phyloP scores from a whole-genome alignment of 2,797 vertebrate genomes.

The Gastrophryne carolinensis region DNA sequence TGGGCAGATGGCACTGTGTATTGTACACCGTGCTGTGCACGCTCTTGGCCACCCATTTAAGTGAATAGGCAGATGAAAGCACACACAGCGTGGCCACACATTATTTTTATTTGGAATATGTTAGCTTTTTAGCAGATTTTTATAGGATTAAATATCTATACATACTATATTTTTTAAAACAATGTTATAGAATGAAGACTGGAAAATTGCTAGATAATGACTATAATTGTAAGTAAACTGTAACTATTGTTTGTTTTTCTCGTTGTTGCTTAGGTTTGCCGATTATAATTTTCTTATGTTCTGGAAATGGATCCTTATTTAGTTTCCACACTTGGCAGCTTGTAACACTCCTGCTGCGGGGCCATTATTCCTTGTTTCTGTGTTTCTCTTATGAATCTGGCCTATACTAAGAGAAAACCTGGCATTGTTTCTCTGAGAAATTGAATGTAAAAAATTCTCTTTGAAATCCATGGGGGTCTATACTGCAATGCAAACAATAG shows the following conservation, averaged over 20 bases:
- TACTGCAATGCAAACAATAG: conserved; percentile 18
- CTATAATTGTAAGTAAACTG: conserved; percentile 26
- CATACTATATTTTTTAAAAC: too few species aligned
- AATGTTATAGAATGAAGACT: conserved; percentile 3
- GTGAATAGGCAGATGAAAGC: too few species aligned
- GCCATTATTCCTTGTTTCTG: background rate
- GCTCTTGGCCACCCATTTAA: too few species aligned
- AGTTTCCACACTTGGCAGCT: conserved; percentile 24
- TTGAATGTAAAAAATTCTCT: conserved; percentile 4
- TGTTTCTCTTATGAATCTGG: conserved; percentile 10
- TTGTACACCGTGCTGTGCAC: too few species aligned
- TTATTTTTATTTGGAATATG: too few species aligned
- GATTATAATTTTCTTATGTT: conserved; percentile 46
- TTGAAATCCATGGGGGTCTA: conserved; percentile 16
- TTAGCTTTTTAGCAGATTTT: background rate
- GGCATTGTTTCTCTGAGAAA: conserved; percentile 17
- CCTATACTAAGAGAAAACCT: conserved; percentile 12
- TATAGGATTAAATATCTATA: too few species aligned
- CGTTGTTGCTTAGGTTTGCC: conserved; percentile 18
- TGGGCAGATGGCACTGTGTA: too few species aligned
- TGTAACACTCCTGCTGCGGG: conserved; percentile 23
- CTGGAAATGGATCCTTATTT: conserved; percentile 29
- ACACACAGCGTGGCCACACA: too few species aligned
- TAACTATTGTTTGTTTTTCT: background rate
- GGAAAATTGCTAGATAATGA: conserved; percentile 22